Base-by-base conservation (phyloP, 2,797 vertebrate genomes). In the Melanotaenia maccullochi region DNA sequence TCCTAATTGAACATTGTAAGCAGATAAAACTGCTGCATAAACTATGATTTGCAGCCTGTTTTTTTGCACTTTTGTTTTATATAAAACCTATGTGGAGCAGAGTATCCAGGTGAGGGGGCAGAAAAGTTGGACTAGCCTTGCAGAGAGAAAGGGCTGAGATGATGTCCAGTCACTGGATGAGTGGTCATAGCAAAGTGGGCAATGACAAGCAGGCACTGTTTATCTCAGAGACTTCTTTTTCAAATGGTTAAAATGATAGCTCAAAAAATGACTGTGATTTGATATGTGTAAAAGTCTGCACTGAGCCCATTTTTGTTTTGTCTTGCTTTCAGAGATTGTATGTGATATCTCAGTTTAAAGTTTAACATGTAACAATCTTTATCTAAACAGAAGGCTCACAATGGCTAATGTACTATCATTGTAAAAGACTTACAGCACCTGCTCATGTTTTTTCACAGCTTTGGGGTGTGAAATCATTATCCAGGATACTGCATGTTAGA, bases 91-190 rank as follows among this genome's bases (percentile, higher is more conserved):
- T 58, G 8, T 1, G 11, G 24, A 36, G 12, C 18, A 42, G 35
- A 25, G 60, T 71, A 78, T 73, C 40, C 78, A 82, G 81, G 77
- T 76, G 68, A 82, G 58, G 40, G 83, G 61, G 71, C 63, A 86
- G 13, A 60, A 14, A 20, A 25, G 63, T 72, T 79, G 69, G 80
- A 59, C 16, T 20, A 25, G 38, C 58, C 38, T 33, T 58, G 54
- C 40, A 33, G 55, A 64, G 33, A 12, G 69, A 71, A 73, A 69
- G 66, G 35, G 32, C 40, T 65, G 54, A 16, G 22, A 60, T 11
- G 61, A 68, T 11, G 7, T 52, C 40, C 38, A 68, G 61, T 2
- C 55, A 75, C 51, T 82, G 76, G 75, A 73, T 83, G 69, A 84
- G 40, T 60, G 83, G 76, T 79, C 40, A 66, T 40, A 35, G 60